These are phyloP conservation scores for Melospiza georgiana DNA, from an alignment of 2,113 vertebrate species.

Conservation along the genomic window DNA sequence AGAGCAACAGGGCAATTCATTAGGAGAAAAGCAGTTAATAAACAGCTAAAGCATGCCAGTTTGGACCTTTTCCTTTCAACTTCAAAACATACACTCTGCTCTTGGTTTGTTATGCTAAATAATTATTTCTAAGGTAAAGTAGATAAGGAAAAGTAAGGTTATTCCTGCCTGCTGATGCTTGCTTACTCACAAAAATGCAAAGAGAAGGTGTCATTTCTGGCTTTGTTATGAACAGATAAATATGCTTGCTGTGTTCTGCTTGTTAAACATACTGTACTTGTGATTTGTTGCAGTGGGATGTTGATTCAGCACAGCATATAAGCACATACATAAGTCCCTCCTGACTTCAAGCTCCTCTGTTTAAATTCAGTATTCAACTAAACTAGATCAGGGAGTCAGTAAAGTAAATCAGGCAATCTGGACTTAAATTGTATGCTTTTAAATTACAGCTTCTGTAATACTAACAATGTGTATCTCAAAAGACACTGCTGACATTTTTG, in stretches of 20 bases:
- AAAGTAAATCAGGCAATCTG: conserved; percentile 23
- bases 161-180: conserved; percentile 39
- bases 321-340: background rate
- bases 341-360: background rate
- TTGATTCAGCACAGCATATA: conserved; percentile 25
- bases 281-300: conserved; percentile 45
- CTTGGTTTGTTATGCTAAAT: conserved; percentile 57
- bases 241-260: conserved; percentile 51
- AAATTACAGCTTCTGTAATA: background rate
- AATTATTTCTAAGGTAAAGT: conserved; percentile 46
- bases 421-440: background rate
- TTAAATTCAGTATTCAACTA: conserved; percentile 5
- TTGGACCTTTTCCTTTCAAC: conserved; percentile 52
- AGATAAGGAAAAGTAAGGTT: conserved; percentile 9
- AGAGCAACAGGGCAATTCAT: conserved; percentile 77
- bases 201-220: conserved; percentile 9
- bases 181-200: conserved; percentile 25
- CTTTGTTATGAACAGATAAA: conserved; percentile 63
- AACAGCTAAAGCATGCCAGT: conserved; percentile 66
- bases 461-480: background rate
- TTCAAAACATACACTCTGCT: conserved; percentile 39
- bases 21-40: conserved; percentile 73
- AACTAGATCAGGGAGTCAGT: background rate
- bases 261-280: conserved; percentile 62
- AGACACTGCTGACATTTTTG: background rate